phyloP scores from a whole-genome alignment of 2,888 invertebrate species.

The Acronicta leporina region DNA sequence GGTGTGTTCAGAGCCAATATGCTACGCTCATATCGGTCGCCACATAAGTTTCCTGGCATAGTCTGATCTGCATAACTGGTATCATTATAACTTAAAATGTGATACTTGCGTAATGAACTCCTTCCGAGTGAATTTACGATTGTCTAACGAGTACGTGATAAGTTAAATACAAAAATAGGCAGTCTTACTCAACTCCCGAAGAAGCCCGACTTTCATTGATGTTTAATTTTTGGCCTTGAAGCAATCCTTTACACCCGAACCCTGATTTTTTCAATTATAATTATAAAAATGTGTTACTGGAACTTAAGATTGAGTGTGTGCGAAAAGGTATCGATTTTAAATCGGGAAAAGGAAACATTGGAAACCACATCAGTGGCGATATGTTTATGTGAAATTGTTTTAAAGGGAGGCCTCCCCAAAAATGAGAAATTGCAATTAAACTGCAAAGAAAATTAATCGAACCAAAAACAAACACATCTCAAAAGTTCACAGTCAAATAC shows the following conservation, averaged over 20 bases:
- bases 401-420: constrained; percentile 26
- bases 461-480: constrained; percentile 19
- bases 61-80: neutral
- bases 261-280: neutral
- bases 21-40: neutral
- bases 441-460: constrained; percentile 15
- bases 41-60: neutral
- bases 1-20: too few relatives aligned
- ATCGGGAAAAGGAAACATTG: neutral
- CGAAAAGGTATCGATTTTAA: neutral
- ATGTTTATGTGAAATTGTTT: neutral
- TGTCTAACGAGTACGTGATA: constrained; percentile 19
- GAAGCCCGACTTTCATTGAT: constrained; percentile 28
- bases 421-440: constrained; percentile 5
- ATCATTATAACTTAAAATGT: constrained; percentile 24
- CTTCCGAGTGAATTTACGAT: constrained; percentile 10
- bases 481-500: neutral
- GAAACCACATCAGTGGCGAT: neutral
- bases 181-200: constrained; percentile 38
- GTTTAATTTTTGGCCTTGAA: neutral
- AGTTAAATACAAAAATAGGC: constrained; percentile 40
- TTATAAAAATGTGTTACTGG: neutral
- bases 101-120: constrained; percentile 22
- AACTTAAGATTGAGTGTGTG: constrained; percentile 2
- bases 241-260: neutral